Evolutionary conservation across 1,140 invertebrate species (phyloP).

Genomic region (Danaus melanippus): DNA sequence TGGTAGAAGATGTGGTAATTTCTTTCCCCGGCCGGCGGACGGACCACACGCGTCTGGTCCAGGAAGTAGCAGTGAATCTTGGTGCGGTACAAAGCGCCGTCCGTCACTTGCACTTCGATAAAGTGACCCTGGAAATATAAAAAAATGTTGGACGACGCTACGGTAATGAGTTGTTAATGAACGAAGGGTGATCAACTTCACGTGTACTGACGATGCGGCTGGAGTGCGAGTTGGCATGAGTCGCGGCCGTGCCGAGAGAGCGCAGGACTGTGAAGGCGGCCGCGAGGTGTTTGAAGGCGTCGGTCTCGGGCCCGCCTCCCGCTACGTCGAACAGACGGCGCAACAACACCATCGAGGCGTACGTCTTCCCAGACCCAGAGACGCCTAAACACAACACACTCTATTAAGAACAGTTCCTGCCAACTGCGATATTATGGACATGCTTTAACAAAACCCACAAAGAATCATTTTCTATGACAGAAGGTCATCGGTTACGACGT

Average conservation of each 20-base stretch:
- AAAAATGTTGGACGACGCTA: too few species aligned
- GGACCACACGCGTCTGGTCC: conserved; percentile 92
- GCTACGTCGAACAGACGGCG: conserved; percentile 93
- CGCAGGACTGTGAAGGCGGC: conserved; percentile 94
- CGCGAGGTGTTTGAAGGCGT: conserved; percentile 96
- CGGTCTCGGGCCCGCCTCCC: conserved; percentile 93
- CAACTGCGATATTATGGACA: background rate
- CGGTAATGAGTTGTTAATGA: too few species aligned
- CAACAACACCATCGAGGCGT: conserved; percentile 91
- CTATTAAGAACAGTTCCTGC: too few species aligned
- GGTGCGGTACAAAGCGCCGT: conserved; percentile 93
- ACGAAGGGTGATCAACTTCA: too few species aligned
- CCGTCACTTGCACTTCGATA: conserved; percentile 97
- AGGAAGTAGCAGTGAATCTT: conserved; percentile 97
- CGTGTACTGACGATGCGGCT: conserved; percentile 85
- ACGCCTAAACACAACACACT: conserved; percentile 74
- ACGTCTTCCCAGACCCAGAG: conserved; percentile 95
- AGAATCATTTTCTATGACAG: conserved; percentile 1
- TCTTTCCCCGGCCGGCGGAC: conserved; percentile 88
- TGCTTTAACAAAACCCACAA: conserved; percentile 7
- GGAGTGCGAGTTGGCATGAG: conserved; percentile 91
- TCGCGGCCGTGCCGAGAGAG: conserved; percentile 92
- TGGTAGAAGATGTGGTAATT: conserved; percentile 99
- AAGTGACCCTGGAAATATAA: conserved; percentile 84
- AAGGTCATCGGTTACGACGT: background rate